These are phyloP conservation scores for Herpailurus yagouaroundi DNA, from an alignment of 2,113 vertebrate species.

Conservation along the genomic window DNA sequence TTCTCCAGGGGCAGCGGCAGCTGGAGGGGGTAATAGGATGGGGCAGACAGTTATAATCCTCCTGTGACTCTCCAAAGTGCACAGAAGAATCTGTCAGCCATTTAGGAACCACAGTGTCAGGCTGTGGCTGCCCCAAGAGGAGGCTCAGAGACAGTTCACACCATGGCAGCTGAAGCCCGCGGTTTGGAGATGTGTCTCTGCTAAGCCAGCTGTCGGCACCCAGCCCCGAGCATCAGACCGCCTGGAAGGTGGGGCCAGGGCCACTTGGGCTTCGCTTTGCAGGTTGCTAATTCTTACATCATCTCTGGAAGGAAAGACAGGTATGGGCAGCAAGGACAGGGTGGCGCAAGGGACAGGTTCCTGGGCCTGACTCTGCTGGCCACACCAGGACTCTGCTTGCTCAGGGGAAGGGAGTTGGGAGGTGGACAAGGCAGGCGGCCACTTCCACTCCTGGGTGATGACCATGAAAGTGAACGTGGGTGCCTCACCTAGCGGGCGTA, in stretches of 20 bases:
- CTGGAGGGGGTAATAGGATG: constrained; percentile 44
- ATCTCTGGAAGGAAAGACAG: not conserved
- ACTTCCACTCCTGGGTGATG: not conserved
- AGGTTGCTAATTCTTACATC: not conserved
- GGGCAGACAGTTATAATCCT: constrained; percentile 50
- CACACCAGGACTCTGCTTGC: not conserved
- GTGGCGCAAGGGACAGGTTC: not conserved
- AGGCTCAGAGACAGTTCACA: constrained; percentile 83
- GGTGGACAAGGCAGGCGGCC: not conserved
- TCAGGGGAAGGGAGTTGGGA: not conserved
- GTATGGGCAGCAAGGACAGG: accelerated
- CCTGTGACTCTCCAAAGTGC: constrained; percentile 55
- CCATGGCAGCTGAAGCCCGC: accelerated
- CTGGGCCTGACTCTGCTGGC: accelerated
- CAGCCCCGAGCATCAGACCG: not conserved
- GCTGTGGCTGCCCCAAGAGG: constrained; percentile 78
- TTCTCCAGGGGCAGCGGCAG: constrained; percentile 66
- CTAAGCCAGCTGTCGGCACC: constrained; percentile 7
- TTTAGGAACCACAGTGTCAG: constrained; percentile 81
- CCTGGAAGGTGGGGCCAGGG: not conserved
- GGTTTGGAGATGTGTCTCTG: not conserved
- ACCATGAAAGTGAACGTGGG: accelerated
- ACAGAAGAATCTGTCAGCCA: constrained; percentile 80
- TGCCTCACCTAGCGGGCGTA: not conserved
- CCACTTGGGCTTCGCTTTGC: not conserved